Evolutionary conservation across 1,140 invertebrate genomes (phyloP).

Genomic region (Plectrocnemia conspersa): DNA sequence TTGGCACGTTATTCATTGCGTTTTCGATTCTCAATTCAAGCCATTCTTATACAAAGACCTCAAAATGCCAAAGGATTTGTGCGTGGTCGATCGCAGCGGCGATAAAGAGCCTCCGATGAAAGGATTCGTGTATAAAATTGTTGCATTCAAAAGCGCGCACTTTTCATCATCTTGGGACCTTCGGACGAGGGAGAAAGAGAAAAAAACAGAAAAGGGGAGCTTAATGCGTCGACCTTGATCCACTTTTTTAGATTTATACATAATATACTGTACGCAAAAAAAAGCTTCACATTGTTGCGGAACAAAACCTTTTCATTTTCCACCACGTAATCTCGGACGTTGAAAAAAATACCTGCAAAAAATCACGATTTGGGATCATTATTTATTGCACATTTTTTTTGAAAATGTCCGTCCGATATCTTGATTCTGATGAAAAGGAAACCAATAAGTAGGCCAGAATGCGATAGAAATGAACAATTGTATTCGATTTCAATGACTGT

Average conservation of each 20-base stretch:
- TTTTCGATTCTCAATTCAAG: constrained; percentile 5
- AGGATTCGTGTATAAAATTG: constrained; percentile 23
- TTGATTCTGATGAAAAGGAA: too few relatives aligned
- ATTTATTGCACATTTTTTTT: too few relatives aligned
- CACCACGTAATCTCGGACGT: too few relatives aligned
- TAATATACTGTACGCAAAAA: too few relatives aligned
- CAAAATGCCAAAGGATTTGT: constrained; percentile 19
- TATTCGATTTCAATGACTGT: too few relatives aligned
- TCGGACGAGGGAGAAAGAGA: not conserved
- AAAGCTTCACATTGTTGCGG: too few relatives aligned
- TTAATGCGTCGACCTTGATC: constrained; percentile 15
- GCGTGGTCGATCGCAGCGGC: constrained; percentile 12
- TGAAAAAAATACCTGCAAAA: too few relatives aligned
- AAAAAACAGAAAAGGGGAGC: constrained; percentile 1
- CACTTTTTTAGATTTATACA: constrained; percentile 19
- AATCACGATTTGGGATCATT: too few relatives aligned
- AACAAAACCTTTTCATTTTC: too few relatives aligned
- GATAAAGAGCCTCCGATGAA: constrained; percentile 13
- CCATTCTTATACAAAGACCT: constrained; percentile 14
- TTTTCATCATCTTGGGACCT: not conserved
- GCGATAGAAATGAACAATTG: too few relatives aligned
- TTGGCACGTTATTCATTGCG: constrained; percentile 19
- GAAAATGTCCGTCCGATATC: too few relatives aligned
- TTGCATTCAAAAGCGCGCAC: constrained; percentile 21
- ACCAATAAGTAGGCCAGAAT: too few relatives aligned